Evolutionary conservation across 2,888 invertebrate genomes (phyloP).

Genomic region (Sisyra nigra): DNA sequence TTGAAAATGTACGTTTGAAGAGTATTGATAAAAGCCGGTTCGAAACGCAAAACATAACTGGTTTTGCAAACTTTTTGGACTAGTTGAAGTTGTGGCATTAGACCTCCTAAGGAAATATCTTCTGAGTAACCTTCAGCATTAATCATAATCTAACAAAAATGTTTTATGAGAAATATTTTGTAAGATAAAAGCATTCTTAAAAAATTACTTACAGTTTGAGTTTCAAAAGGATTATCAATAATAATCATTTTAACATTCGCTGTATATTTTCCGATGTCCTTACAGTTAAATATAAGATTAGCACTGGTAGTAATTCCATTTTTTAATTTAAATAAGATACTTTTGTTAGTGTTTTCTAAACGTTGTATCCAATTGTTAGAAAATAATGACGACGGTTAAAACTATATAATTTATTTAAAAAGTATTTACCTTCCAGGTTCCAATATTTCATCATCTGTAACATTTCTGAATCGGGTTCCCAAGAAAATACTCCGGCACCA

Average conservation of each 20-base stretch:
- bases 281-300: conserved; percentile 22
- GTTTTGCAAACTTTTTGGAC: neutral
- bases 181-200: too few relatives aligned
- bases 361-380: too few relatives aligned
- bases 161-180: neutral
- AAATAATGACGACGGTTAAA: too few relatives aligned
- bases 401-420: too few relatives aligned
- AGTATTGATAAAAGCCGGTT: conserved; percentile 21
- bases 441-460: neutral
- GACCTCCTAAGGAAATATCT: conserved; percentile 25
- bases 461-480: neutral
- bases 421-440: neutral
- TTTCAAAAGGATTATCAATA: conserved; percentile 38
- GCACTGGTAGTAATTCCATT: conserved; percentile 19
- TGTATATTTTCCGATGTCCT: conserved; percentile 15
- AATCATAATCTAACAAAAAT: conserved; percentile 18
- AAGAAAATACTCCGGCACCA: neutral
- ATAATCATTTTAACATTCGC: conserved; percentile 27
- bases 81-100: conserved; percentile 8
- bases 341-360: too few relatives aligned
- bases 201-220: conserved; percentile 24
- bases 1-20: conserved; percentile 24
- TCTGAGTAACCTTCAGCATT: conserved; percentile 30
- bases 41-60: conserved; percentile 25
- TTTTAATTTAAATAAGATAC: conserved; percentile 16